Evolutionary conservation across 2,113 vertebrate genomes (phyloP).

Genomic region (Boleophthalmus pectinirostris): DNA sequence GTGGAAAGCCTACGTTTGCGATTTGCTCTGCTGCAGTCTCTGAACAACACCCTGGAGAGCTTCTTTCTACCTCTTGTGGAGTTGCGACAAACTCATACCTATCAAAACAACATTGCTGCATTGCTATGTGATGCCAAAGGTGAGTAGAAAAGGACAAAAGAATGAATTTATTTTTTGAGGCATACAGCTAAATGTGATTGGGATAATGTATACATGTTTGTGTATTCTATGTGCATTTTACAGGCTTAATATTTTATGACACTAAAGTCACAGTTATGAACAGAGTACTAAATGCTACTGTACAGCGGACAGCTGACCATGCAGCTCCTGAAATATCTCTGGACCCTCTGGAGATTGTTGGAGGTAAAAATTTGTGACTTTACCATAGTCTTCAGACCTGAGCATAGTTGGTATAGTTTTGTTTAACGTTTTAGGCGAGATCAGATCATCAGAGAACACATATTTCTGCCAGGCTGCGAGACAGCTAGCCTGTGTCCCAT

Average conservation of each 20-base stretch:
- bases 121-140: conserved; percentile 93
- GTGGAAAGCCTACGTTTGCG: conserved; percentile 92
- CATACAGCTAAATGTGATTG: neutral
- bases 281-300: conserved; percentile 90
- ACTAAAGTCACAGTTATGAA: conserved; percentile 97
- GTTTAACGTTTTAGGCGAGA: conserved; percentile 81
- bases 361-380: conserved; percentile 75
- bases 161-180: neutral
- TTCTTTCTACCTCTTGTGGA: conserved; percentile 96
- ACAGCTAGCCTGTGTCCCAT: conserved; percentile 90
- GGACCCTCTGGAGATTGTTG: conserved; percentile 94
- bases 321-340: conserved; percentile 96
- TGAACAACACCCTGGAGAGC: conserved; percentile 92
- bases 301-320: conserved; percentile 94
- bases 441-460: conserved; percentile 90
- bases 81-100: conserved; percentile 87
- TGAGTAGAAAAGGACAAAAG: conserved; percentile 53
- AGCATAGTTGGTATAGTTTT: neutral
- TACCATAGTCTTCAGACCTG: neutral
- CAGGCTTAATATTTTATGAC: conserved; percentile 95
- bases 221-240: neutral
- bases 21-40: conserved; percentile 94
- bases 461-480: conserved; percentile 96
- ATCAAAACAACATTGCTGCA: conserved; percentile 87
- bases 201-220: neutral